phyloP scores from a whole-genome alignment of 2,113 vertebrate genomes.

The Cololabis saira region DNA sequence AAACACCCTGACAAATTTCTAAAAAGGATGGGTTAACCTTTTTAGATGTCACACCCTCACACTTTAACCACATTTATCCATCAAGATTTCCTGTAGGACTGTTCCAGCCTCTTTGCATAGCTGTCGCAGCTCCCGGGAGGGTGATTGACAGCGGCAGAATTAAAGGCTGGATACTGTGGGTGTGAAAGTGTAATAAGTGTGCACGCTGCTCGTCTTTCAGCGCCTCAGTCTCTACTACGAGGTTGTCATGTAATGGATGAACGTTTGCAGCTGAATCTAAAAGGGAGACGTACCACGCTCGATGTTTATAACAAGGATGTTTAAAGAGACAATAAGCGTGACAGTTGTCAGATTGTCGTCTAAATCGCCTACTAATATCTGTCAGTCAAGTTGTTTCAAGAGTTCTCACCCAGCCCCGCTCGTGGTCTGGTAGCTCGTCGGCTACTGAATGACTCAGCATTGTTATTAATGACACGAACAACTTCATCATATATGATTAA shows the following conservation, averaged over 20 bases:
- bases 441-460: too few species aligned
- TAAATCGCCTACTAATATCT: too few species aligned
- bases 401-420: too few species aligned
- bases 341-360: too few species aligned
- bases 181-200: slow-evolving; percentile 21
- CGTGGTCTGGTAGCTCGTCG: too few species aligned
- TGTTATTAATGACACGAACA: too few species aligned
- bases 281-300: too few species aligned
- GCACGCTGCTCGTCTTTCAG: slow-evolving; percentile 28
- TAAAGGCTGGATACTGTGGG: slow-evolving; percentile 6
- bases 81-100: too few species aligned
- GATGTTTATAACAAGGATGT: too few species aligned
- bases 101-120: slow-evolving; percentile 13
- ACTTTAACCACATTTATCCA: neutral
- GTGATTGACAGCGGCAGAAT: slow-evolving; percentile 62
- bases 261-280: slow-evolving; percentile 26
- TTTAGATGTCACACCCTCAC: slow-evolving; percentile 1
- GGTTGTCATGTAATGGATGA: slow-evolving; percentile 10
- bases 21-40: neutral
- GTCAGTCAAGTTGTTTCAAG: too few species aligned
- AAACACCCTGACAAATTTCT: slow-evolving; percentile 1
- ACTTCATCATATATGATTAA: too few species aligned
- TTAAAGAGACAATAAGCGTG: too few species aligned
- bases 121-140: slow-evolving; percentile 3
- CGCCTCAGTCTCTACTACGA: neutral